Conservation (phyloP, 2,113 vertebrate genomes). For the Notothenia rossii region DNA sequence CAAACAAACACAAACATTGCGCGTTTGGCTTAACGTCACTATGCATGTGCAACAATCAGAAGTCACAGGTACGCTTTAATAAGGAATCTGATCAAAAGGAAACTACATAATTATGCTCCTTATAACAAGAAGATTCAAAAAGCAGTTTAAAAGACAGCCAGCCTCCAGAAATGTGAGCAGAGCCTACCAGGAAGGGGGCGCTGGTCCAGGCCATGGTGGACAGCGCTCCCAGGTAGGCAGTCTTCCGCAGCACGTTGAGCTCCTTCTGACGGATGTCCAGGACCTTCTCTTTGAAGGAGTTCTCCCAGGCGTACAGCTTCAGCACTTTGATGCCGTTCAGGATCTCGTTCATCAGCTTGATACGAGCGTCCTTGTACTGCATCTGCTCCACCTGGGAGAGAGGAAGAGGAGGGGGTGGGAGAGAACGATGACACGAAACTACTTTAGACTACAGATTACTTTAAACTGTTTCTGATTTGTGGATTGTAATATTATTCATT, state of each 20-base stretch:
- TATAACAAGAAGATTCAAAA: not conserved
- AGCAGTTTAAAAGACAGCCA: not conserved
- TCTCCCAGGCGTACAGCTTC: slow-evolving; percentile 98
- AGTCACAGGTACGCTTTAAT: too few species aligned
- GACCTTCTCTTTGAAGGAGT: slow-evolving; percentile 90
- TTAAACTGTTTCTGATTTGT: too few species aligned
- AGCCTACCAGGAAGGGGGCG: slow-evolving; percentile 91
- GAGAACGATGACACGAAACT: too few species aligned
- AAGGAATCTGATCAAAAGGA: too few species aligned
- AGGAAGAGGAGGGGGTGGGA: not conserved
- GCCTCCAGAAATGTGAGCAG: not conserved
- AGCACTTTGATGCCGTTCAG: slow-evolving; percentile 95
- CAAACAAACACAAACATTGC: too few species aligned
- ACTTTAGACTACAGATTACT: too few species aligned
- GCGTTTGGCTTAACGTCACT: too few species aligned
- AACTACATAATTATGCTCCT: too few species aligned
- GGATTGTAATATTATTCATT: too few species aligned
- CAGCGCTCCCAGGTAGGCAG: slow-evolving; percentile 88
- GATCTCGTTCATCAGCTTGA: slow-evolving; percentile 97
- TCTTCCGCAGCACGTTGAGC: slow-evolving; percentile 87
- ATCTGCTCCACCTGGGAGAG: slow-evolving; percentile 90
- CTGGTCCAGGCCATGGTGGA: slow-evolving; percentile 92
- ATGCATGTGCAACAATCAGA: too few species aligned
- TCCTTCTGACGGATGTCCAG: slow-evolving; percentile 89
- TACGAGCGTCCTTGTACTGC: slow-evolving; percentile 92